These are phyloP conservation scores for Eciton burchellii DNA, from an alignment of 1,140 invertebrate genomes.

Conservation along the genomic window DNA sequence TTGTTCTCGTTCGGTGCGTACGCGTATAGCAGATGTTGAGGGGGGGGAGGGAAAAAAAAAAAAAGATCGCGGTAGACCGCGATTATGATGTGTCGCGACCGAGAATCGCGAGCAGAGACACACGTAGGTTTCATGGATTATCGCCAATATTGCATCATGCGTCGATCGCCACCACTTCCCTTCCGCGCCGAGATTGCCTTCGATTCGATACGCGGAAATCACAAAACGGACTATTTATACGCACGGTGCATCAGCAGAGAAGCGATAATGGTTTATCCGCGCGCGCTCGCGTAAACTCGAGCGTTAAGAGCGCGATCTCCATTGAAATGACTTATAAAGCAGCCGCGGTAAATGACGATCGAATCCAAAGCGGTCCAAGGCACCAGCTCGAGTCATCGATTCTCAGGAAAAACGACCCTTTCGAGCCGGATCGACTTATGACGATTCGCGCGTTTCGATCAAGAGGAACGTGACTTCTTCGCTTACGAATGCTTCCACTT, in stretches of 20 bases:
- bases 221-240: slow-evolving; percentile 3
- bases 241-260: neutral
- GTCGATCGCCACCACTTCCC: slow-evolving; percentile 12
- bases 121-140: neutral
- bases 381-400: neutral
- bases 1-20: neutral
- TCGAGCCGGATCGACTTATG: no score
- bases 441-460: no score
- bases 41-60: no score
- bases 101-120: slow-evolving; percentile 8
- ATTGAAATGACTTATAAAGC: neutral
- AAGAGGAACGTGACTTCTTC: neutral
- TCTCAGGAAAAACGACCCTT: neutral
- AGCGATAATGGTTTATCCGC: slow-evolving; percentile 18
- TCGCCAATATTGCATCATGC: neutral
- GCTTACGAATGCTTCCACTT: neutral
- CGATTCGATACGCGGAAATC: slow-evolving; percentile 32
- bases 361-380: slow-evolving; percentile 15
- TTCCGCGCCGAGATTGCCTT: neutral
- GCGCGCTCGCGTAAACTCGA: slow-evolving; percentile 8
- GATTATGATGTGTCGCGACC: neutral
- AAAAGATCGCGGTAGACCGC: slow-evolving; percentile 3
- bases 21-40: neutral
- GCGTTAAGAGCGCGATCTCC: neutral
- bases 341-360: neutral